Conservation (phyloP, 1,140 invertebrate species). For the Achroia grisella region DNA sequence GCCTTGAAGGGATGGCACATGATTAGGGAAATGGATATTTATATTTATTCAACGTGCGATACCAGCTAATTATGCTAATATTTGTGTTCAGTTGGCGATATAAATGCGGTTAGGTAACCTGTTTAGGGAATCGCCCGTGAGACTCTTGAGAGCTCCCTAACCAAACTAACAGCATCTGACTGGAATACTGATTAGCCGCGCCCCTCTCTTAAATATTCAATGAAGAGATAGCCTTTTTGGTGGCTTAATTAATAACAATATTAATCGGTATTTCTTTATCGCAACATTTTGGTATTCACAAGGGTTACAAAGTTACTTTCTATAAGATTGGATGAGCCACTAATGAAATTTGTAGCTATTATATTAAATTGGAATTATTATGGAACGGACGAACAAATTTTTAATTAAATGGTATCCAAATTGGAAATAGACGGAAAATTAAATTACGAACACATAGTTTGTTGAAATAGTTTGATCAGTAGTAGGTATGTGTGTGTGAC, state of each 20-base stretch:
- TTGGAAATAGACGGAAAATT: no score
- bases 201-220: constrained; percentile 31
- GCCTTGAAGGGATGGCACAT: constrained; percentile 8
- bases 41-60: constrained; percentile 31
- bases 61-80: constrained; percentile 54
- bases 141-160: constrained; percentile 45
- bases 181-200: constrained; percentile 41
- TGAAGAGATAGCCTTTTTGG: constrained; percentile 39
- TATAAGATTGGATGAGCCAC: background rate
- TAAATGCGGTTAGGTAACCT: constrained; percentile 52
- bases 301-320: background rate
- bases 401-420: no score
- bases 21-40: constrained; percentile 11
- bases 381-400: no score
- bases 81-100: constrained; percentile 48
- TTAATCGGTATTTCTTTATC: constrained; percentile 9
- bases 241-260: constrained; percentile 39
- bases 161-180: constrained; percentile 46
- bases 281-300: background rate
- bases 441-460: no score
- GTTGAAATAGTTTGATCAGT: no score
- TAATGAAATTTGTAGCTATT: background rate
- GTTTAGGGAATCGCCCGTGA: constrained; percentile 47
- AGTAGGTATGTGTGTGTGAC: no score
- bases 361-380: no score